These are phyloP conservation scores for Arenaria interpres DNA, from an alignment of 2,113 vertebrate genomes.

Conservation along the genomic window DNA sequence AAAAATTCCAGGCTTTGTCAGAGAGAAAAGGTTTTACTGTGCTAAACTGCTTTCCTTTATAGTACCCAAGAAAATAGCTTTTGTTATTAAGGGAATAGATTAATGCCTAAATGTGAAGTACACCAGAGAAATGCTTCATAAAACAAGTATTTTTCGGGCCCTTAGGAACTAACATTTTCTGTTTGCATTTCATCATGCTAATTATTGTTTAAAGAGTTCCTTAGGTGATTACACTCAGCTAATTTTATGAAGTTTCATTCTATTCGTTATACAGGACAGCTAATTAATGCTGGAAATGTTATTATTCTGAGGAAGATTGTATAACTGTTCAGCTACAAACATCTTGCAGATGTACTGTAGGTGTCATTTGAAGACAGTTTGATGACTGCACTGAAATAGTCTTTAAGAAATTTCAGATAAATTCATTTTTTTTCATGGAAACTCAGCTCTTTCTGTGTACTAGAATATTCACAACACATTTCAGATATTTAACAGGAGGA, in stretches of 20 bases:
- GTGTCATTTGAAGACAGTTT: slow-evolving; percentile 64
- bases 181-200: slow-evolving; percentile 61
- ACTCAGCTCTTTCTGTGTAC: slow-evolving; percentile 1
- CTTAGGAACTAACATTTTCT: slow-evolving; percentile 44
- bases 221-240: slow-evolving; percentile 49
- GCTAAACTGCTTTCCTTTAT: slow-evolving; percentile 28
- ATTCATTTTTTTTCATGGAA: background rate
- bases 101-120: slow-evolving; percentile 23
- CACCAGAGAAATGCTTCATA: slow-evolving; percentile 41
- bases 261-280: slow-evolving; percentile 60
- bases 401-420: slow-evolving; percentile 28
- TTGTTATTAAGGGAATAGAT: slow-evolving; percentile 57
- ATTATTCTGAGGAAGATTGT: slow-evolving; percentile 43
- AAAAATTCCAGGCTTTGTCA: background rate
- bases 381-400: slow-evolving; percentile 35
- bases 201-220: slow-evolving; percentile 67
- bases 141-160: slow-evolving; percentile 52
- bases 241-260: slow-evolving; percentile 55
- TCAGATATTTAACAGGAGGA: slow-evolving; percentile 52
- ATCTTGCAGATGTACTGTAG: slow-evolving; percentile 16
- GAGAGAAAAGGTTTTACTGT: background rate
- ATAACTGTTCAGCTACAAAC: slow-evolving; percentile 25
- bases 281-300: slow-evolving; percentile 69
- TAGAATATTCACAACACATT: slow-evolving; percentile 22
- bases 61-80: slow-evolving; percentile 35